Base-by-base conservation (phyloP, 2,797 vertebrate genomes). In the Pogonophryne albipinna region DNA sequence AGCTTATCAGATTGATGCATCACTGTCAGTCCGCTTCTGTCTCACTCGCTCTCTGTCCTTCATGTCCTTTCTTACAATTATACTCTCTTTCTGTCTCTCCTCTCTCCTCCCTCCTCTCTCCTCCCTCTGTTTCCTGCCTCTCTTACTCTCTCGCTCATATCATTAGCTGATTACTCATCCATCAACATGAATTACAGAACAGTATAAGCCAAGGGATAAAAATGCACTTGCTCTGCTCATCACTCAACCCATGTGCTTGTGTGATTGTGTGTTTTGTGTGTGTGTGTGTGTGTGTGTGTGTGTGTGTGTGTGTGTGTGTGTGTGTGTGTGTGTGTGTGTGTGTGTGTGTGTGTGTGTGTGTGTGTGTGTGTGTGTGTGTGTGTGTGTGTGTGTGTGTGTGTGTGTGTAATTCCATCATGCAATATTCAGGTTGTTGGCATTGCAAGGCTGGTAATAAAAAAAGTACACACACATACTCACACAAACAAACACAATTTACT, bases 151-250 rank as follows among this genome's bases (percentile, higher is more conserved):
- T 55, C 13, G 13, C 56, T 73, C 64, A 20, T 67, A 74, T 88
- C 81, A 84, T 89, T 89, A 87, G 76, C 76, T 88, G 80, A 91
- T 90, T 87, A 84, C 71, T 78, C 82, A 86, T 89, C 85, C 83
- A 87, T 90, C 88, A 90, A 74, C 56, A 45, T 87, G 80, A 88
- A 85, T 89, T 84, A 90, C 55, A 1, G 45, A 81, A 56, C 47
- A 59, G 56, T 78, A 71, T 69, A 66, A 83, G 79, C 80, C 31
- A 80, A 75, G 80, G 46, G 76, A 87, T 76, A 82, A 80, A 73
- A 63, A 65, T 34, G 64, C 75, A 71, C 80, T 80, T 74, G 60
- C 69, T 74, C 38, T 2, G 17, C 65, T 80, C 76, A 68, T 79
- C 74, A 70, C 72, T 84, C 70, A 79, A 47, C 42, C 50, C 27